Base-by-base conservation (phyloP, 2,888 invertebrate genomes). In the Stomorhina lunata region DNA sequence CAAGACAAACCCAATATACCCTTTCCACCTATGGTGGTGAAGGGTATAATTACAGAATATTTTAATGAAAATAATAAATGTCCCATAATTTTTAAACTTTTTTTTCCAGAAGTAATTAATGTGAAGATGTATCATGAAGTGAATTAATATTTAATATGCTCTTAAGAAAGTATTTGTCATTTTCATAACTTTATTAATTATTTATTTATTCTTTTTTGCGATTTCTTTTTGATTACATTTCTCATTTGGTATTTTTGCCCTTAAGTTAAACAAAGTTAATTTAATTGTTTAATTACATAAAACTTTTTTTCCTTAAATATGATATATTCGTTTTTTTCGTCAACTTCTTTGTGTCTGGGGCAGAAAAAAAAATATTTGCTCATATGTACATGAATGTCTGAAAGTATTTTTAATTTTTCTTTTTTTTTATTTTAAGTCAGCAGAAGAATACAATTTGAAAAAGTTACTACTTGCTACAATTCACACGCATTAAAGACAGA, bases 391-490 rank as follows among this genome's bases (percentile, higher is more conserved):
- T 10, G 27, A 32, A 15, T 10, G 7, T 5, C 29, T n/a, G 17
- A 10, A 12, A 20, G n/a, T n/a, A n/a, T n/a, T n/a, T n/a, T n/a
- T n/a, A n/a, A n/a, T n/a, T n/a, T n/a, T n/a, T n/a, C n/a, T n/a
- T n/a, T n/a, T n/a, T n/a, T n/a, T n/a, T n/a, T n/a, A n/a, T n/a
- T n/a, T n/a, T 22, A 25, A n/a, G 22, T 63, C 55, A 45, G 25
- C 37, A 37, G 22, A 15, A 48, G 40, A 53, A 71, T 6, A 65
- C 57, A 68, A 57, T 48, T 53, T 15, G 17, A 71, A 53, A n/a
- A n/a, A n/a, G n/a, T n/a, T n/a, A n/a, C 59, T 50, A 80, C 59
- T 66, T 66, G 59, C 40, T 61, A 73, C 73, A 69, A 66, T 80
- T 81, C 80, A 69, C 80, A 76, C 50, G 75, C 72, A 81, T 45